phyloP scores from a whole-genome alignment of 1,140 invertebrate genomes.

The Idris sp. region DNA sequence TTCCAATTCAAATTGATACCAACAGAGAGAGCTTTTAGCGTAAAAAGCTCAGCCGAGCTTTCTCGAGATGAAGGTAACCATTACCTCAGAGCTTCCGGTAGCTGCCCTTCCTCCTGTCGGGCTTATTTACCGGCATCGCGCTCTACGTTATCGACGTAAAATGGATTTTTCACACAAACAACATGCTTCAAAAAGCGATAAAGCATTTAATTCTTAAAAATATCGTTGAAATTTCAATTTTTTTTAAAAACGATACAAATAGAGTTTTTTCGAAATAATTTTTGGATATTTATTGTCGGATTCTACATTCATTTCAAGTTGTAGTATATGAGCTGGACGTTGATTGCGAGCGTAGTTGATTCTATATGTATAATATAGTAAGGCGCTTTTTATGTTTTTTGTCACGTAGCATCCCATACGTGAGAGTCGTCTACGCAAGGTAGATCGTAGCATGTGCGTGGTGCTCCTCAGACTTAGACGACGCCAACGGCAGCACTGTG shows the following conservation, averaged over 20 bases:
- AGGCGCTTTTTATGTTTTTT: slow-evolving; percentile 68
- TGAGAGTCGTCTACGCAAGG: slow-evolving; percentile 64
- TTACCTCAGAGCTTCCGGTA: slow-evolving; percentile 60
- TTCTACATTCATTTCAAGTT: slow-evolving; percentile 11
- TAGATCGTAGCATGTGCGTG: slow-evolving; percentile 63
- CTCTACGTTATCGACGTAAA: slow-evolving; percentile 74
- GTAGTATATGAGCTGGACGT: slow-evolving; percentile 26
- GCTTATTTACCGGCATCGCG: slow-evolving; percentile 62
- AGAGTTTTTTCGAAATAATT: too few species aligned
- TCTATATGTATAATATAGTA: slow-evolving; percentile 34
- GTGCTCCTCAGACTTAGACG: slow-evolving; percentile 49
- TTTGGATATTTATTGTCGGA: too few species aligned
- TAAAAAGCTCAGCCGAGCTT: slow-evolving; percentile 57
- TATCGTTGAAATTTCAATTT: too few species aligned
- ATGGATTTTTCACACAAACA: slow-evolving; percentile 21
- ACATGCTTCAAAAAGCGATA: too few species aligned
- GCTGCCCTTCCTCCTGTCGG: slow-evolving; percentile 64
- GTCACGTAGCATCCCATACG: slow-evolving; percentile 67
- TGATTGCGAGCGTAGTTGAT: slow-evolving; percentile 30
- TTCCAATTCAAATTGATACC: slow-evolving; percentile 30
- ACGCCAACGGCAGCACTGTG: slow-evolving; percentile 66
- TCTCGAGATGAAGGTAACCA: slow-evolving; percentile 62
- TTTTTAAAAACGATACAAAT: too few species aligned
- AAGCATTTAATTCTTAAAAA: too few species aligned
- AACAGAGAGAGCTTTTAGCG: slow-evolving; percentile 48